Evolutionary conservation across 1,140 invertebrate species (phyloP).

Genomic region (Drosophila mayri): DNA sequence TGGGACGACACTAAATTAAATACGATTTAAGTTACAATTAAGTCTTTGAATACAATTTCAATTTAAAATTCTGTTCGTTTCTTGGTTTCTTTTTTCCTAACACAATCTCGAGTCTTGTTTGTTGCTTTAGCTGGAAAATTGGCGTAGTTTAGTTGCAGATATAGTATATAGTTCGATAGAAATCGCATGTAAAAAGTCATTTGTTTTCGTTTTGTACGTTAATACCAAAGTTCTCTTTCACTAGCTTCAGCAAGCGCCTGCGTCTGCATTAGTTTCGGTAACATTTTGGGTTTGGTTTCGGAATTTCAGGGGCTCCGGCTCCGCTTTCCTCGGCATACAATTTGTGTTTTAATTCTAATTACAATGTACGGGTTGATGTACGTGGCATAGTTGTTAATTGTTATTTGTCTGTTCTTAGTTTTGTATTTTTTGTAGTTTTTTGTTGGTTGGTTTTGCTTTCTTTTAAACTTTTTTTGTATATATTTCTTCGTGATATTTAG

Average conservation of each 20-base stretch:
- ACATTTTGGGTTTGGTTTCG: slow-evolving; percentile 27
- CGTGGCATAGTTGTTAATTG: slow-evolving; percentile 51
- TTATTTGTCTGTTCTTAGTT: slow-evolving; percentile 46
- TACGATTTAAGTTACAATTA: slow-evolving; percentile 66
- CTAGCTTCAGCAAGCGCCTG: slow-evolving; percentile 59
- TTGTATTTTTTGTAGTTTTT: slow-evolving; percentile 20
- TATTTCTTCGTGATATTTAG: slow-evolving; percentile 35
- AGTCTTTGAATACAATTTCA: slow-evolving; percentile 71
- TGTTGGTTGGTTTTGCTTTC: slow-evolving; percentile 10
- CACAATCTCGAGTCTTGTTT: slow-evolving; percentile 72
- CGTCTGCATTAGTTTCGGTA: slow-evolving; percentile 53
- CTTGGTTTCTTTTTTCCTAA: slow-evolving; percentile 43
- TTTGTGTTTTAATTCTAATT: slow-evolving; percentile 43
- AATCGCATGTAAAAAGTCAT: slow-evolving; percentile 67
- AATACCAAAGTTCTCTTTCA: slow-evolving; percentile 54
- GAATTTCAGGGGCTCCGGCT: slow-evolving; percentile 24
- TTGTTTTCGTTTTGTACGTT: slow-evolving; percentile 68
- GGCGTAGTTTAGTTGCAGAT: slow-evolving; percentile 41
- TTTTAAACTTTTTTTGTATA: slow-evolving; percentile 41
- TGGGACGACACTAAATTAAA: slow-evolving; percentile 49
- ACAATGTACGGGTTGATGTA: slow-evolving; percentile 48
- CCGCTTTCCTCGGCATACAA: slow-evolving; percentile 27
- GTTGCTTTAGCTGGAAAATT: slow-evolving; percentile 69
- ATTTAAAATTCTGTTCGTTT: slow-evolving; percentile 50
- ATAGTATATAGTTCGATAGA: slow-evolving; percentile 31